Evolutionary conservation across 1,140 invertebrate species (phyloP).

Genomic region (Choristoneura fumiferana): DNA sequence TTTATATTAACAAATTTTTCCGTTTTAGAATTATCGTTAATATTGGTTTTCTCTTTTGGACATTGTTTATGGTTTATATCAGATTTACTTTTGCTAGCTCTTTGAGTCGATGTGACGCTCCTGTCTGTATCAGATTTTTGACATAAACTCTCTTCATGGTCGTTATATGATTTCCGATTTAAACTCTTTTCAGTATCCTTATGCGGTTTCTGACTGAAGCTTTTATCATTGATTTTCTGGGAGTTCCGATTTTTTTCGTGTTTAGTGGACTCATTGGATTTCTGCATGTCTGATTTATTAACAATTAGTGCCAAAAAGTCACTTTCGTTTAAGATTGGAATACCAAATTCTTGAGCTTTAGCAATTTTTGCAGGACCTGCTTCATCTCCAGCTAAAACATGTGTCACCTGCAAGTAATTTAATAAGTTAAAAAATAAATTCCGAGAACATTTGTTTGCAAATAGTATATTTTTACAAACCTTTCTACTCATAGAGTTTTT

Average conservation of each 20-base stretch:
- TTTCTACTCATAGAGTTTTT: constrained; percentile 87
- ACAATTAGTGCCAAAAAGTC: constrained; percentile 89
- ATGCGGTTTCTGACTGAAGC: no score
- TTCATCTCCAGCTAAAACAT: constrained; percentile 91
- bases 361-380: constrained; percentile 90
- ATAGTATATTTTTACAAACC: constrained; percentile 43
- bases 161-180: constrained; percentile 21
- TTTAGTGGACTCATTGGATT: no score
- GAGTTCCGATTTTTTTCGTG: no score
- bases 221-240: no score
- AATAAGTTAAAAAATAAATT: background rate
- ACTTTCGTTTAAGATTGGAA: constrained; percentile 89
- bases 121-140: no score
- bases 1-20: background rate
- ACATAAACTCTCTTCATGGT: constrained; percentile 10
- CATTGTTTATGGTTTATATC: no score
- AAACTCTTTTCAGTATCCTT: constrained; percentile 29
- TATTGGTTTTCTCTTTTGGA: no score
- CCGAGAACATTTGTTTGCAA: no score
- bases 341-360: constrained; percentile 86
- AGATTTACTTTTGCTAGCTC: no score
- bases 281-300: constrained; percentile 22
- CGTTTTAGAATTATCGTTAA: no score
- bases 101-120: no score
- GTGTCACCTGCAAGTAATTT: constrained; percentile 81